Base-by-base conservation (phyloP, 2,888 invertebrate genomes). In the Nycteola revayana region DNA sequence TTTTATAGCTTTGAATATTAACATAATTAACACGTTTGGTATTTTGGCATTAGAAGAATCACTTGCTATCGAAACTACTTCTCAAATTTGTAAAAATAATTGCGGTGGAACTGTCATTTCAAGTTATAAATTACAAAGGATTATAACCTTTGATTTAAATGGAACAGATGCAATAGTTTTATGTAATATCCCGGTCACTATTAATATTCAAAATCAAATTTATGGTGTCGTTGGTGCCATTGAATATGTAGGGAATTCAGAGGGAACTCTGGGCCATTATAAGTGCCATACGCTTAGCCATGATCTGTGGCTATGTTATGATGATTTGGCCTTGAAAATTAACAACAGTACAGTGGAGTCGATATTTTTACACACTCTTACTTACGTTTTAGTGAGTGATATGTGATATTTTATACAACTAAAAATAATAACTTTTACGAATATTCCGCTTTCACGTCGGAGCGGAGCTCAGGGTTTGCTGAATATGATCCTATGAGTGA, bases 171-270 rank as follows among this genome's bases (percentile, higher is more conserved):
- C 32, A 37, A 37, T 37, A 14, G 32, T 37, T 32, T 37, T 37
- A 32, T 37, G 36, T 37, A 32, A 37, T 37, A 32, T 37, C 36
- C 36, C 36, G 36, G 36, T 32, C 36, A 37, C 36, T 37, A 37
- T 37, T 37, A 37, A 37, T 37, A 37, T 37, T 37, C 10, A 32
- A 32, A 37, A 37, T 14, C 36, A 37, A 37, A 36, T 28, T 28
- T 36, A 37, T 32, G 32, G 27, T 32, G 28, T 37, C 28, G 37
- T 32, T 28, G 37, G 32, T 37, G 37, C 37, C 28, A 37, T 37
- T 32, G 37, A 37, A 37, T 37, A 37, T 37, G 37, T 37, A 37
- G 37, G 32, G 28, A 37, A 37, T 28, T 37, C 28, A 24, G 32
- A 28, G 25, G 37, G 24, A 37, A 37, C 32, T 37, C 32, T 37